Evolutionary conservation across 2,888 invertebrate genomes (phyloP).

Genomic region (Microplitis manilae): DNA sequence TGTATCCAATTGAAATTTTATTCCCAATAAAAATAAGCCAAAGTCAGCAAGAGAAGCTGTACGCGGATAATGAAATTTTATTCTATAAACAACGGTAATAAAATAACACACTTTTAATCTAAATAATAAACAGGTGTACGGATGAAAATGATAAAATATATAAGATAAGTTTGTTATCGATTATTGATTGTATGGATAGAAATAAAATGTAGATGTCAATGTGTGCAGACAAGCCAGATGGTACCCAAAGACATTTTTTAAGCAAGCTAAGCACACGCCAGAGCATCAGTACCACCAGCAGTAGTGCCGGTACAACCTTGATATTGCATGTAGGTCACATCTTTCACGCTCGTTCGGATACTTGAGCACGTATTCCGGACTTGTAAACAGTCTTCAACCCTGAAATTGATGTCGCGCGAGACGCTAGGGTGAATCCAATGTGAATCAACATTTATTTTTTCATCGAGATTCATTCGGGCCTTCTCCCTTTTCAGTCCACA

Average conservation of each 20-base stretch:
- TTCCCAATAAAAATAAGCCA: conserved; percentile 35
- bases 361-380: conserved; percentile 36
- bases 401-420: conserved; percentile 32
- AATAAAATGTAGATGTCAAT: conserved; percentile 10
- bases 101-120: conserved; percentile 9
- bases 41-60: neutral
- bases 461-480: neutral
- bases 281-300: neutral
- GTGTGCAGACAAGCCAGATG: conserved; percentile 5
- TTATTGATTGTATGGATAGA: conserved; percentile 1
- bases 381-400: conserved; percentile 38
- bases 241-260: conserved; percentile 14
- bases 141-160: no score
- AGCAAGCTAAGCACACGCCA: conserved; percentile 7
- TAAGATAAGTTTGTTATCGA: neutral
- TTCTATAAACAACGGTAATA: conserved; percentile 1
- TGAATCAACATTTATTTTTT: conserved; percentile 29
- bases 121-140: neutral
- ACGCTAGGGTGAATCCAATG: conserved; percentile 11
- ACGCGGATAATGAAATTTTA: conserved; percentile 19
- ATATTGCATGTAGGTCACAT: conserved; percentile 40
- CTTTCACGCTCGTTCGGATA: conserved; percentile 31
- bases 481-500: no score
- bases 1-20: conserved; percentile 45
- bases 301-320: conserved; percentile 22